Evolutionary conservation across 2,888 invertebrate genomes (phyloP).

Genomic region (Chymomyza fuscimana): DNA sequence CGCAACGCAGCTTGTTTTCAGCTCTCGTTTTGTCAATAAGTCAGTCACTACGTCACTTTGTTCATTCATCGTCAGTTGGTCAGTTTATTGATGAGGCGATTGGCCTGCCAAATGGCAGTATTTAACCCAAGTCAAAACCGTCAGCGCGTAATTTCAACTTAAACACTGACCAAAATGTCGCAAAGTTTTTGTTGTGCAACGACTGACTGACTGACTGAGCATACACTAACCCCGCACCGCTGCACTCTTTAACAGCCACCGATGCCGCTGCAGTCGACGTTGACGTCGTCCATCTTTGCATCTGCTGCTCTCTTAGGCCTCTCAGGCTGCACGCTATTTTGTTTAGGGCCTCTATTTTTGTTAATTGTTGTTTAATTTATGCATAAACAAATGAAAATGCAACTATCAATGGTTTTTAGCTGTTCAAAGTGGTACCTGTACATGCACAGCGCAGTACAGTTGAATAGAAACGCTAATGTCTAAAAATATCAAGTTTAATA

Average conservation of each 20-base stretch:
- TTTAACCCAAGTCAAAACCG: constrained; percentile 40
- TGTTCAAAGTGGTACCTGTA: not conserved
- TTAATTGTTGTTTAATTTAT: constrained; percentile 2
- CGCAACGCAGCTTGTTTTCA: constrained; percentile 21
- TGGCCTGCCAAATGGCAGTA: constrained; percentile 49
- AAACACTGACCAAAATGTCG: constrained; percentile 59
- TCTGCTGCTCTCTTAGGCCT: not conserved
- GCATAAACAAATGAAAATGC: not conserved
- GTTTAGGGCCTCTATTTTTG: not conserved
- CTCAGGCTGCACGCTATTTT: no score
- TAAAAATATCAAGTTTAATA: no score
- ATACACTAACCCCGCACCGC: not conserved
- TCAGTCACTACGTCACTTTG: constrained; percentile 2
- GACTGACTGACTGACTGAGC: not conserved
- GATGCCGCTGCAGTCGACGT: not conserved
- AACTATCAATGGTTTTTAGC: not conserved
- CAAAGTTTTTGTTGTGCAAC: constrained; percentile 46
- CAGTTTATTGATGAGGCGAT: constrained; percentile 58
- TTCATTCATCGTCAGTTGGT: not conserved
- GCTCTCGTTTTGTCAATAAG: constrained; percentile 23
- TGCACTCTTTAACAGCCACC: not conserved
- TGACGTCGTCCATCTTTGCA: not conserved
- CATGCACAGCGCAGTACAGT: not conserved
- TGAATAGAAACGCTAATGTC: not conserved
- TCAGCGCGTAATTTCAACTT: constrained; percentile 28